Evolutionary conservation across 2,797 vertebrate genomes (phyloP).

Genomic region (Mus caroli): DNA sequence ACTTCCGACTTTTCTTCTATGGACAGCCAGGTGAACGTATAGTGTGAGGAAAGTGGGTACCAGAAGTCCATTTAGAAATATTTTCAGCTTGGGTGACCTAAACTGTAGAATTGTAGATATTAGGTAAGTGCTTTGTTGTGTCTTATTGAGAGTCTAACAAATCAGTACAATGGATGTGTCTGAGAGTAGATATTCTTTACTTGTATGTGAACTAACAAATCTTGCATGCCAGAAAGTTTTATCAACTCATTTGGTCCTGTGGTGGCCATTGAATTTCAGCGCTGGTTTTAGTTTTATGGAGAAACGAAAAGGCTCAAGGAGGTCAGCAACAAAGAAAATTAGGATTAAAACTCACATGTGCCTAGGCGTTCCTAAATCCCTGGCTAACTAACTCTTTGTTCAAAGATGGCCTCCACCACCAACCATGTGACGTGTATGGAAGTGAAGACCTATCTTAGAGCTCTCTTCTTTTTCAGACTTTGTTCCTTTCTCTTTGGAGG

Average conservation of each 20-base stretch:
- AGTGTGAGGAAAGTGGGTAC: not conserved
- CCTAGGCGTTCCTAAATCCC: not conserved
- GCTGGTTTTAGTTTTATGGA: slow-evolving; percentile 4
- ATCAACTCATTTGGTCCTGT: slow-evolving; percentile 11
- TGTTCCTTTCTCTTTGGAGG: slow-evolving; percentile 13
- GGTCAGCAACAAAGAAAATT: slow-evolving; percentile 1
- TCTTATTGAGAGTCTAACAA: not conserved
- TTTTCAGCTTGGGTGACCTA: not conserved
- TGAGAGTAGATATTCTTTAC: not conserved
- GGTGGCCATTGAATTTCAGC: not conserved
- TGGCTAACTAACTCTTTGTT: not conserved
- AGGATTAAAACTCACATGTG: slow-evolving; percentile 25
- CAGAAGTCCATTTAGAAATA: not conserved
- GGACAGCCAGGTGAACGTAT: not conserved
- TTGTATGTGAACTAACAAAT: not conserved
- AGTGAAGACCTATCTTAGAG: slow-evolving; percentile 7
- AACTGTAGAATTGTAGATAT: not conserved
- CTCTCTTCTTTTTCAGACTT: not conserved
- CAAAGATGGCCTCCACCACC: not conserved
- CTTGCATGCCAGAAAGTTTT: slow-evolving; percentile 31
- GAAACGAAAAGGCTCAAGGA: not conserved
- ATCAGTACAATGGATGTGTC: not conserved
- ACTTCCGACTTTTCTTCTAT: not conserved
- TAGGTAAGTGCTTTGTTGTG: not conserved
- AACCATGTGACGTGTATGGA: not conserved